phyloP scores from a whole-genome alignment of 2,797 vertebrate species.

The Sebastes iracundus region DNA sequence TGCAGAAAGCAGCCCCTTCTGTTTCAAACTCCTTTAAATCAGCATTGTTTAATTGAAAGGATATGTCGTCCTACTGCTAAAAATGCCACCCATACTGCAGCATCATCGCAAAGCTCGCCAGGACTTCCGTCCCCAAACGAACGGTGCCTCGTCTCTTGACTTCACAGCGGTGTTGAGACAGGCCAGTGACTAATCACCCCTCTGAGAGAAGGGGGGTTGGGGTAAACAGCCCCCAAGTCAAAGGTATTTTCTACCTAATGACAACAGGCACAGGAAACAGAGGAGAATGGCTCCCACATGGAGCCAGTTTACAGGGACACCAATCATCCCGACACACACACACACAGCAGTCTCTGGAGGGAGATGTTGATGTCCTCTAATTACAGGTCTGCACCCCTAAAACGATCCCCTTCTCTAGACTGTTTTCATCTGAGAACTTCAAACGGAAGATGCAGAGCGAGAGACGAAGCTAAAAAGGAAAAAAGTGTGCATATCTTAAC shows the following conservation, averaged over 20 bases:
- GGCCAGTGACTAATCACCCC: conserved; percentile 69
- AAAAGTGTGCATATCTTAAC: conserved; percentile 16
- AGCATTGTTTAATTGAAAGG: conserved; percentile 10
- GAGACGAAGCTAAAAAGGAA: conserved; percentile 15
- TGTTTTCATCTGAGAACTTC: conserved; percentile 65
- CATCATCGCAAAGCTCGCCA: neutral
- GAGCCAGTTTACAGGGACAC: conserved; percentile 76
- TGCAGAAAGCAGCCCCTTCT: neutral
- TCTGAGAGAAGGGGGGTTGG: conserved; percentile 59
- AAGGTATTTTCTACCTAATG: conserved; percentile 77
- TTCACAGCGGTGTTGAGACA: conserved; percentile 49
- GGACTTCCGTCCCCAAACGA: neutral
- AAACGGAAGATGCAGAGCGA: conserved; percentile 54
- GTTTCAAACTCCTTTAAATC: conserved; percentile 10
- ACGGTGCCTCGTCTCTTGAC: conserved; percentile 27
- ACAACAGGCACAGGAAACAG: conserved; percentile 75
- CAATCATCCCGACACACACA: conserved; percentile 46
- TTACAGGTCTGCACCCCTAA: conserved; percentile 67
- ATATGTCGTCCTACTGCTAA: neutral
- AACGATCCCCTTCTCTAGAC: conserved; percentile 70
- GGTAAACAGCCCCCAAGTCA: conserved; percentile 66
- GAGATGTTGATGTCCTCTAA: conserved; percentile 68
- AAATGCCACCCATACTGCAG: neutral
- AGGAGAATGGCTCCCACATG: conserved; percentile 82
- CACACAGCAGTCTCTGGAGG: conserved; percentile 37